Conservation (phyloP, 2,113 vertebrate species). For the Myotis lucifugus region DNA sequence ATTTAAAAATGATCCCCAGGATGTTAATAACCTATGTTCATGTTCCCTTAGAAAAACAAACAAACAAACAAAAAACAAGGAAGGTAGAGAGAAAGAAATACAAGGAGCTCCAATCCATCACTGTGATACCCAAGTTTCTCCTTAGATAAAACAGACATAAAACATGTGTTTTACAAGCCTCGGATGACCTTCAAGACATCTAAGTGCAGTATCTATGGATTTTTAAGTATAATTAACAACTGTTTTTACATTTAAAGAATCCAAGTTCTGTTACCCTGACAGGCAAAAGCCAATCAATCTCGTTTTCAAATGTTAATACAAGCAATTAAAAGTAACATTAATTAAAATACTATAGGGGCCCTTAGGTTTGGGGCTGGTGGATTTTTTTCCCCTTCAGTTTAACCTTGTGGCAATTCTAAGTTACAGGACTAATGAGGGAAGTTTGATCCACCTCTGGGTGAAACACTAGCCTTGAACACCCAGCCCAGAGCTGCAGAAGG, state of each 20-base stretch:
- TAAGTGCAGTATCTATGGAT: slow-evolving; percentile 77
- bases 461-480: slow-evolving; percentile 77
- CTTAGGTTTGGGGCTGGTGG: slow-evolving; percentile 7
- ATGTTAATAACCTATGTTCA: neutral
- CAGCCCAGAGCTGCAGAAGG: slow-evolving; percentile 79
- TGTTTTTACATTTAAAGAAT: slow-evolving; percentile 80
- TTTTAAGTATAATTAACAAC: slow-evolving; percentile 86
- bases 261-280: slow-evolving; percentile 82
- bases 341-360: slow-evolving; percentile 85
- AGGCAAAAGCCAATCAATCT: slow-evolving; percentile 86
- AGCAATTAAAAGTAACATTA: slow-evolving; percentile 87
- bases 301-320: slow-evolving; percentile 85
- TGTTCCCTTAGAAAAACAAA: neutral
- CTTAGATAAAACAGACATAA: slow-evolving; percentile 75
- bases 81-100: slow-evolving; percentile 60
- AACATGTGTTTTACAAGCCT: slow-evolving; percentile 67
- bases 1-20: neutral
- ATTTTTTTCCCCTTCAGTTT: slow-evolving; percentile 65
- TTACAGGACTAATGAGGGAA: slow-evolving; percentile 84
- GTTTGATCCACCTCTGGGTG: slow-evolving; percentile 81
- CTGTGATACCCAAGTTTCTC: slow-evolving; percentile 62
- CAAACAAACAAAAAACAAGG: neutral
- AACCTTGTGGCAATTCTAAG: slow-evolving; percentile 84
- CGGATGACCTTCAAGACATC: slow-evolving; percentile 81
- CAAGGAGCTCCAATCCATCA: slow-evolving; percentile 56